Base-by-base conservation (phyloP, 1,140 invertebrate species). In the Megathymus violae region DNA sequence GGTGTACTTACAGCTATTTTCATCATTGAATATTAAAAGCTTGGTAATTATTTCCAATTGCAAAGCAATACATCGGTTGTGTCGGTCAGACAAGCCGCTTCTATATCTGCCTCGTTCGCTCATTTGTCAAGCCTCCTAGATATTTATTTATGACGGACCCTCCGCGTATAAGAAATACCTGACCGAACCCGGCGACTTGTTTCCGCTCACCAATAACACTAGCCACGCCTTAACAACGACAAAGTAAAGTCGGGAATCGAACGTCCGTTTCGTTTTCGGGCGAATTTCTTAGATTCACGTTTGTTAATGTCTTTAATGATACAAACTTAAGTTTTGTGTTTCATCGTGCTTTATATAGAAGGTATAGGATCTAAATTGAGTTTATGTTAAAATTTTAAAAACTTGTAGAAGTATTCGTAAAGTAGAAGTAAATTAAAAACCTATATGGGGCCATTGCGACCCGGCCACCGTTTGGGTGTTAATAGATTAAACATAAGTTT, bases 61-160 rank as follows among this genome's bases (percentile, higher is more conserved):
- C 34, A 31, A 52, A 54, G 22, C 50, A 36, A 46, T 63, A 63
- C 51, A 58, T 41, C 56, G 56, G 10, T 31, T 46, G 2, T 34
- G 19, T 36, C 11, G 34, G 51, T 74, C 69, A 74, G 22, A 80
- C 47, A 69, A 41, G 61, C 83, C 83, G 80, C 79, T 62, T 66
- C 77, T 63, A 80, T 83, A 85, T 85, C 84, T 64, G 67, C 64
- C 73, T 68, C 79, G 82, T 82, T 77, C 75, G 34, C 76, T 89
- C 84, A 89, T 89, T 89, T 89, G 86, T 89, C 84, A 89, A 79
- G 68, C 62, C 43, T 60, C 71, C 72, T 84, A 78, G 84, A 89
- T 89, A 85, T 80, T 89, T 87, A 85, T 87, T 83, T 87, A 89
- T 87, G 74, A 62, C 65, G 60, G 86, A 89, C 84, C 86, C 81